Base-by-base conservation (phyloP, 2,797 vertebrate species). In the Pelodytes ibericus region DNA sequence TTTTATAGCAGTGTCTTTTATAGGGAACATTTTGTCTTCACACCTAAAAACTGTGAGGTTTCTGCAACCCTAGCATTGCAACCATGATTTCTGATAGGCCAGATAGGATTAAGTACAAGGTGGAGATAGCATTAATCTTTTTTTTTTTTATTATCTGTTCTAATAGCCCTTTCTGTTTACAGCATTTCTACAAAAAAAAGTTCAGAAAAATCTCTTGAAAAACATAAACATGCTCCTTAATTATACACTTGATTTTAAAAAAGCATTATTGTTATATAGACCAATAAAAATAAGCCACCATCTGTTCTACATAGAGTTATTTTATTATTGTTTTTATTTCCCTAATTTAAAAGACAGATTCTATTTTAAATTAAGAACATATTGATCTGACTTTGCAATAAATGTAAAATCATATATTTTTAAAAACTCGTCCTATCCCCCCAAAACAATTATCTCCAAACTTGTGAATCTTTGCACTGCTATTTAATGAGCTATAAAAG, bases 251-350 rank as follows among this genome's bases (percentile, higher is more conserved):
- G 18, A 31, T 56, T 74, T 59, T 74, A 49, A 59, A n/a, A n/a
- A 22, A 44, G 44, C 39, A 24, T 66, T 47, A 74, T 49, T 67
- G 53, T 67, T 41, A 5, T 57, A 15, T 36, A 6, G 24, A 36
- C 58, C 59, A 59, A 47, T 67, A 74, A 60, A 60, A 53, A 15
- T 22, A 2, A 57, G 13, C 53, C 47, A 63, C 72, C 63, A 67
- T 74, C 62, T 74, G 72, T 47, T 67, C 53, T n/a, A 18, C 31
- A 47, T 59, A 5, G 41, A 47, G 24, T 74, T 53, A 22, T 24
- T 22, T 53, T 1, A 30, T 74, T 59, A 47, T 59, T 33, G 49
- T 64, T 67, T 74, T 59, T 66, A 67, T 59, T 24, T 39, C 53
- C 30, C 2, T 63, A 58, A 66, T 74, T 65, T 74, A 44, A 44